phyloP scores from a whole-genome alignment of 2,888 invertebrate genomes.

The Trachelus iudaicus region DNA sequence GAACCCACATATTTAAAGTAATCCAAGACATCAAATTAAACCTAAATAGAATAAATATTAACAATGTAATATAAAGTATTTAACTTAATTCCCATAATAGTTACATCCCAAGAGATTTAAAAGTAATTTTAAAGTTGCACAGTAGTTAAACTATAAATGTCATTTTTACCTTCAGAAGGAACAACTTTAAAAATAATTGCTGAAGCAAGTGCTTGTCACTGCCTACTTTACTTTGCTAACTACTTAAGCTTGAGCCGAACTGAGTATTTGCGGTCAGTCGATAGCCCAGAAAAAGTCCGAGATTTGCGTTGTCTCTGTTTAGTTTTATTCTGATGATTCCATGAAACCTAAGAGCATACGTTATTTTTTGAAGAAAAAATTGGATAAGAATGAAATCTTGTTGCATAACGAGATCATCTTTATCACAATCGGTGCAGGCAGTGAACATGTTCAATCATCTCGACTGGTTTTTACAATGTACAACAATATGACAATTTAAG shows the following conservation, averaged over 20 bases:
- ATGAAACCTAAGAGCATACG: not conserved
- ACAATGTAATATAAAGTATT: not conserved
- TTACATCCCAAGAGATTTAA: not conserved
- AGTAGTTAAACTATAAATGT: not conserved
- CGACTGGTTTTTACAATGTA: not conserved
- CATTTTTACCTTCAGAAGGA: not conserved
- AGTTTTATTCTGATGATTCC: not conserved
- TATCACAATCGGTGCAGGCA: not conserved
- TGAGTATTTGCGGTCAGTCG: not conserved
- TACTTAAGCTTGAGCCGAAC: not conserved
- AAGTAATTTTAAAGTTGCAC: not conserved
- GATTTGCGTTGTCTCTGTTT: not conserved
- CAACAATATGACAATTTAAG: not conserved
- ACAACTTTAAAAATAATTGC: not conserved
- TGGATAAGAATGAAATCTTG: not conserved
- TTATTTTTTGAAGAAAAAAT: not conserved
- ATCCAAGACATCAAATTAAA: not conserved
- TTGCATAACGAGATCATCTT: not conserved
- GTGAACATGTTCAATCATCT: no score
- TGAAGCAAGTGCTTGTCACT: not conserved
- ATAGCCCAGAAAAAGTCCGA: not conserved
- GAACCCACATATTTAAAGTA: not conserved
- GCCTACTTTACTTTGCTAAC: not conserved
- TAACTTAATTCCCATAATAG: not conserved
- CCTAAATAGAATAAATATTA: not conserved